Conservation (phyloP, 2,888 invertebrate species). For the Tenthredo scrophulariae region DNA sequence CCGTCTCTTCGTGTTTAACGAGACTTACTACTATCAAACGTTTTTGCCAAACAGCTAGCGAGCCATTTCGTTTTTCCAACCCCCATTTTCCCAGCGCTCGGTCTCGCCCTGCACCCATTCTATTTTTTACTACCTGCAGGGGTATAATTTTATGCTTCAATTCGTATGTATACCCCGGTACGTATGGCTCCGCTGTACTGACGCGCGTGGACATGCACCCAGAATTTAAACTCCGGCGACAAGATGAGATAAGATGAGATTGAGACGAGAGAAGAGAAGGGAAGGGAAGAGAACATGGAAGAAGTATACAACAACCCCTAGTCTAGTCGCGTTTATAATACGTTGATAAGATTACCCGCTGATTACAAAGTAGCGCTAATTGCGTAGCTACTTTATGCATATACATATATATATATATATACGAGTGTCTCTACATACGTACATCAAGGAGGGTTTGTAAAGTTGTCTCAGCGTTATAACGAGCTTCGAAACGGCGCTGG, state of each 20-base stretch:
- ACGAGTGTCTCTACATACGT: background rate
- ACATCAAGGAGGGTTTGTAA: background rate
- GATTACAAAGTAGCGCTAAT: slow-evolving; percentile 24
- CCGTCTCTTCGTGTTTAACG: slow-evolving; percentile 44
- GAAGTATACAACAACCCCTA: background rate
- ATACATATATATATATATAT: background rate
- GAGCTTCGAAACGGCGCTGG: slow-evolving; percentile 23
- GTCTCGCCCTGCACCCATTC: too few species aligned
- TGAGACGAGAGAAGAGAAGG: too few species aligned
- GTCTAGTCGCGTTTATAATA: background rate
- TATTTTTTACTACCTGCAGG: background rate
- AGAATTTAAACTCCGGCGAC: too few species aligned
- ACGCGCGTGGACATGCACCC: too few species aligned
- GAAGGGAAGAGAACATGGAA: background rate
- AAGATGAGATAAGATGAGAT: too few species aligned
- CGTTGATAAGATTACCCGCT: background rate
- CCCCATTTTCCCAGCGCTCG: background rate
- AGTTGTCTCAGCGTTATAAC: slow-evolving; percentile 28
- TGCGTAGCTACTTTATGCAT: slow-evolving; percentile 11
- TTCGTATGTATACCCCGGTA: background rate
- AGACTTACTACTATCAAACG: slow-evolving; percentile 26
- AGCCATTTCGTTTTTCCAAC: slow-evolving; percentile 3
- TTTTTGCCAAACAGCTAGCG: background rate
- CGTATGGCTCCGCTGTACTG: too few species aligned
- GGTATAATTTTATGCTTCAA: background rate